Evolutionary conservation across 2,113 vertebrate genomes (phyloP).

Genomic region (Anarrhichthys ocellatus): DNA sequence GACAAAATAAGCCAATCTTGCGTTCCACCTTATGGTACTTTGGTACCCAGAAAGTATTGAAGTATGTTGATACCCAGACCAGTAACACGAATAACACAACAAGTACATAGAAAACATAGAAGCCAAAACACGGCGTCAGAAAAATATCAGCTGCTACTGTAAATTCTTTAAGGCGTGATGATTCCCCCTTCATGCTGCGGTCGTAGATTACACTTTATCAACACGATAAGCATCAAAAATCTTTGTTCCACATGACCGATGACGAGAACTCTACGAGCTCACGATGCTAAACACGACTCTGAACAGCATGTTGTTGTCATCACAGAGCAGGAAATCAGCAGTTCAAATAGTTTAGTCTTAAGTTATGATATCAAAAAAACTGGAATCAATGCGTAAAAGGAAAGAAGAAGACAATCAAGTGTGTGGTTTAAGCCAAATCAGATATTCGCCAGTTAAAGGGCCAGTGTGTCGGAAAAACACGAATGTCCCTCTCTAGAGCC

Average conservation of each 20-base stretch:
- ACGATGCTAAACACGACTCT: neutral
- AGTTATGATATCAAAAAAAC: neutral
- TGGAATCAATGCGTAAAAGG: neutral
- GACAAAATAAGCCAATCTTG: too few relatives aligned
- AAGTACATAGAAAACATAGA: neutral
- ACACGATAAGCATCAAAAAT: neutral
- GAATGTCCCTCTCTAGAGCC: too few relatives aligned
- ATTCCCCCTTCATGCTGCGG: too few relatives aligned
- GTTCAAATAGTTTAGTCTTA: neutral
- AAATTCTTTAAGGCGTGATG: neutral
- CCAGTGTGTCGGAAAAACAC: too few relatives aligned
- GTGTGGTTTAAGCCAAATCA: neutral
- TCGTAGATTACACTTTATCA: neutral
- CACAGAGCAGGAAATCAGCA: neutral
- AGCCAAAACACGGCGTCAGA: neutral
- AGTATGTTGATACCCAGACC: too few relatives aligned
- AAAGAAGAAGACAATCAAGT: neutral
- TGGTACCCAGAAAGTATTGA: too few relatives aligned
- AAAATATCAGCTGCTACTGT: neutral
- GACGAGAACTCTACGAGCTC: neutral
- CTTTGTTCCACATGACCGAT: constrained; percentile 13
- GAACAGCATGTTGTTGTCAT: neutral
- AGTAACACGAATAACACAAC: neutral
- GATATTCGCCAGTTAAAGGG: neutral
- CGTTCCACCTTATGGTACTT: too few relatives aligned